Evolutionary conservation across 1,140 invertebrate species (phyloP), one percentile per base, ranked within the genome.

Genomic region (Luehdorfia chinensis): DNA sequence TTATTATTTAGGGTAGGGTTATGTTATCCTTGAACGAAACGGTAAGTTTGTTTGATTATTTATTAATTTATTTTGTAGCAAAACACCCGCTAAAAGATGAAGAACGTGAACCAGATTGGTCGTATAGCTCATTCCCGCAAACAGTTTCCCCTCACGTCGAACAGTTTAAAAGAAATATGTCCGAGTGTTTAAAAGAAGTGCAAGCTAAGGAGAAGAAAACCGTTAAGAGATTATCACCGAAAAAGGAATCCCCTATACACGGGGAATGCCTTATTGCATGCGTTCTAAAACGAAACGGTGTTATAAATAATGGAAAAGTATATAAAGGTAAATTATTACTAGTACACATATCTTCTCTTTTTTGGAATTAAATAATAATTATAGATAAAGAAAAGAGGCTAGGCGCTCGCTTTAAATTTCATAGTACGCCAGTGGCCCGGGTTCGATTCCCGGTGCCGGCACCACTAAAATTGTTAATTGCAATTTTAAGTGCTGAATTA

Each of bases 191-290:
- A 0, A 79, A 76, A 15, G 81, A 81, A 45, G 77, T 83, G 0
- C 77, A 83, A 18, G 47, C 50, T 0, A 73, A 58, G 0, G 72
- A 81, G 28, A 77, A 67, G 28, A 64, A 68, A n/a, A 25, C 54
- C 1, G 41, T 81, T 0, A 72, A 68, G 48, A 54, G 70, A 2
- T 30, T 85, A 7, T 85, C 81, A 0, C 81, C 78, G 3, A 75
- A 62, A 23, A 65, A 47, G n/a, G 75, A 79, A 2, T 83, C 77
- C 2, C 81, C 81, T 0, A 54, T 85, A 3, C 77, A 85, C 39
- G 78, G 75, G 0, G 75, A 85, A 41, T 85, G 81, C 32, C 61
- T 85, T 0, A 84, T 85, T 5, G 79, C 81, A 0, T 85, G 81
- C 18, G 78, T 85, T 1, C 37, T 85, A 1, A 81, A 80, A 48